Conservation (phyloP, 2,888 invertebrate species). For the Chaetoderma sp. region DNA sequence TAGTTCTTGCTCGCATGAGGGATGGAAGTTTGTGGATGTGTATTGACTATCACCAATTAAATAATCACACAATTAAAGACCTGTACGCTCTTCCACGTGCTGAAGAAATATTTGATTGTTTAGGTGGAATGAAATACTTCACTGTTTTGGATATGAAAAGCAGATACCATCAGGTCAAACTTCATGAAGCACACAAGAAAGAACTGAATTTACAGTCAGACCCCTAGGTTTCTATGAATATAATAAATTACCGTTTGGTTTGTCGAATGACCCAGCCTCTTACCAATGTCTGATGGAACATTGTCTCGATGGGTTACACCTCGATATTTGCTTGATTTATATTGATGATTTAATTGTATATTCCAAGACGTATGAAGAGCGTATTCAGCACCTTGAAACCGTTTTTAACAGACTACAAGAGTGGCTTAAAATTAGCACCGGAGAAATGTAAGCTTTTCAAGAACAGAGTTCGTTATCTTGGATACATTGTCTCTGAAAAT, state of each 20-base stretch:
- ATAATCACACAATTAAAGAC: slow-evolving; percentile 32
- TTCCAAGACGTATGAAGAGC: slow-evolving; percentile 27
- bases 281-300: slow-evolving; percentile 35
- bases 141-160: slow-evolving; percentile 21
- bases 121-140: slow-evolving; percentile 24
- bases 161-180: too few relatives aligned
- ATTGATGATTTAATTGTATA: too few relatives aligned
- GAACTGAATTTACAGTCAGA: slow-evolving; percentile 34
- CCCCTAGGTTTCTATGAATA: slow-evolving; percentile 34
- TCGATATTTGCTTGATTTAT: slow-evolving; percentile 26
- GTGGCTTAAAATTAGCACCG: slow-evolving; percentile 30
- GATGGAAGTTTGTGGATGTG: slow-evolving; percentile 33
- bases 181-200: too few relatives aligned
- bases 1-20: slow-evolving; percentile 32
- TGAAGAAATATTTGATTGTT: too few relatives aligned
- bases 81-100: slow-evolving; percentile 32
- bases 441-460: too few relatives aligned
- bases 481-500: slow-evolving; percentile 22
- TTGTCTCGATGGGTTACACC: too few relatives aligned
- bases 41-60: slow-evolving; percentile 31
- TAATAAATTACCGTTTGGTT: slow-evolving; percentile 28
- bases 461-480: slow-evolving; percentile 31
- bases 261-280: too few relatives aligned
- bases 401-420: slow-evolving; percentile 26
- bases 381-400: slow-evolving; percentile 22